Evolutionary conservation across 2,888 invertebrate genomes (phyloP).

Genomic region (Aradus depressus): DNA sequence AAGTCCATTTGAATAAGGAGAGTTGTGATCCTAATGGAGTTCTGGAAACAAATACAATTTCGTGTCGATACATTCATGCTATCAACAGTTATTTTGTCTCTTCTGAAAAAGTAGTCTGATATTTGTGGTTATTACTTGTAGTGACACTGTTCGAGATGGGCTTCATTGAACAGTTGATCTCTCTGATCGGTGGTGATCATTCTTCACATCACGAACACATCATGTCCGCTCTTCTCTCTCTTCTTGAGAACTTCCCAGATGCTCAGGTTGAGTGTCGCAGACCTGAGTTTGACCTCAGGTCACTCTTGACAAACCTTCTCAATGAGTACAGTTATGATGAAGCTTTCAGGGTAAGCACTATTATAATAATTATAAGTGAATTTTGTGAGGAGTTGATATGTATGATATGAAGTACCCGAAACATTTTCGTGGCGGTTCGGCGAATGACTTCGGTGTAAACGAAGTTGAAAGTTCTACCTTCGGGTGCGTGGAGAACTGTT

Average conservation of each 20-base stretch:
- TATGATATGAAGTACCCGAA: not conserved
- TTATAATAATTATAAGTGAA: not conserved
- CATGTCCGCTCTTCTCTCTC: constrained; percentile 39
- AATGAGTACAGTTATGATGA: constrained; percentile 37
- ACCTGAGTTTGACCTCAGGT: constrained; percentile 38
- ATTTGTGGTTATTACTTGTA: too few relatives aligned
- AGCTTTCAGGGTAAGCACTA: constrained; percentile 35
- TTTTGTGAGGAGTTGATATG: not conserved
- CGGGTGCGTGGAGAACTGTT: too few relatives aligned
- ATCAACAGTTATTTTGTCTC: not conserved
- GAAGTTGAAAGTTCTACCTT: too few relatives aligned
- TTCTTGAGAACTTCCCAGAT: constrained; percentile 39
- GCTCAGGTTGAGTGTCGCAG: constrained; percentile 39
- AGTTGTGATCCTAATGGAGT: too few relatives aligned
- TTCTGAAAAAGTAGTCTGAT: too few relatives aligned
- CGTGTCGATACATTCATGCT: too few relatives aligned
- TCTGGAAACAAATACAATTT: too few relatives aligned
- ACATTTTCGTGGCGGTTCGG: too few relatives aligned
- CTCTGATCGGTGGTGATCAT: constrained; percentile 29
- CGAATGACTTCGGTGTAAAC: too few relatives aligned
- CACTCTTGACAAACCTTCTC: constrained; percentile 37
- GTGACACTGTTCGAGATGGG: constrained; percentile 29
- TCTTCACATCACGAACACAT: constrained; percentile 42
- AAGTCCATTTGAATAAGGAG: too few relatives aligned
- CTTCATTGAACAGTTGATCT: constrained; percentile 29